Evolutionary conservation across 2,888 invertebrate genomes (phyloP).

Genomic region (Habrosyne pyritoides): DNA sequence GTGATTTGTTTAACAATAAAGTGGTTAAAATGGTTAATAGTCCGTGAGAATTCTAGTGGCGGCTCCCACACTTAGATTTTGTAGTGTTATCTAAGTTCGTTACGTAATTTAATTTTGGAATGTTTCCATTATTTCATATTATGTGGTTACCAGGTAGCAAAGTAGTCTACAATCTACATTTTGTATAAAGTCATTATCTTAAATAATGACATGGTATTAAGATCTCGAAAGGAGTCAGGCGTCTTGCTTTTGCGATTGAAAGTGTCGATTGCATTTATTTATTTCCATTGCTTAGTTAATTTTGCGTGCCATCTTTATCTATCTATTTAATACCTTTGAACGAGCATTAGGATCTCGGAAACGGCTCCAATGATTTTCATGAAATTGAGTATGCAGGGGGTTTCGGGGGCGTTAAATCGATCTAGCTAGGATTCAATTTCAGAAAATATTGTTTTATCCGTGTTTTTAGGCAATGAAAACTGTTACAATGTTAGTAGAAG

Average conservation of each 20-base stretch:
- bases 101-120: no score
- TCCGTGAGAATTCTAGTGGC: constrained; percentile 19
- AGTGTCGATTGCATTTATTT: neutral
- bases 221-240: neutral
- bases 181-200: constrained; percentile 2
- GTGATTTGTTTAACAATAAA: neutral
- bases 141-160: neutral
- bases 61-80: constrained; percentile 28
- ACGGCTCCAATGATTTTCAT: no score
- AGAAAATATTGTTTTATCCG: no score
- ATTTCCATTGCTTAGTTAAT: neutral
- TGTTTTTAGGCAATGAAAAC: no score
- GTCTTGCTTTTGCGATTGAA: neutral
- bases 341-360: no score
- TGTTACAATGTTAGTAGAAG: no score
- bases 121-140: constrained; percentile 19
- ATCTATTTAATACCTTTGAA: no score
- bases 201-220: neutral
- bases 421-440: no score
- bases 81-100: constrained; percentile 25
- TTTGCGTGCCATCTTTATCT: no score
- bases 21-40: neutral
- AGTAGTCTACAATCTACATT: neutral
- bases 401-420: no score
- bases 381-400: no score